Percentiles rank a stretch among this genome's conserved stretches.
Conservation (phyloP, 2,113 vertebrate genomes). For the Hemibagrus wyckioides region DNA sequence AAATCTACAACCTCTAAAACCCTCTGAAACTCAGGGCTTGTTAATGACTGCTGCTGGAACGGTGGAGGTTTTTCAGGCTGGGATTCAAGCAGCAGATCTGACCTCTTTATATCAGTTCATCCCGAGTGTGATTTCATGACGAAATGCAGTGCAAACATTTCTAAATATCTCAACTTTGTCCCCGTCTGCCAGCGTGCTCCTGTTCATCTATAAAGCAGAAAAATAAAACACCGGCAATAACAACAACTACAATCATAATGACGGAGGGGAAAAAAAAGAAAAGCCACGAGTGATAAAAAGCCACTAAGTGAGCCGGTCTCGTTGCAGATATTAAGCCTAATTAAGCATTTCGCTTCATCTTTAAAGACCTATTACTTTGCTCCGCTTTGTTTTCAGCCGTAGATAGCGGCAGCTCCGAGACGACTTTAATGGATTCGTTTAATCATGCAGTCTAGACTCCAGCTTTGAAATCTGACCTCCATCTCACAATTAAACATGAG, state of each 20-base stretch:
- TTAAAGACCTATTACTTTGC: conserved; percentile 32
- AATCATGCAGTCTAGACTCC: conserved; percentile 25
- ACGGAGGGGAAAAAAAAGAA: background rate
- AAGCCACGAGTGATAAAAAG: conserved; percentile 2
- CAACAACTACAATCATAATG: background rate
- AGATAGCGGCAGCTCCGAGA: conserved; percentile 5
- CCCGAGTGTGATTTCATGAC: background rate
- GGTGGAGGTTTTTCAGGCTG: background rate
- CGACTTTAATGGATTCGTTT: conserved; percentile 23
- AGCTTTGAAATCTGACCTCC: conserved; percentile 43
- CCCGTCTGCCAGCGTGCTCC: background rate
- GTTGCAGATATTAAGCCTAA: conserved; percentile 32
- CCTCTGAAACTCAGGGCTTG: background rate
- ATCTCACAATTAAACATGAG: conserved; percentile 27
- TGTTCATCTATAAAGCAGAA: background rate
- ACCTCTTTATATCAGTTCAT: conserved; percentile 5
- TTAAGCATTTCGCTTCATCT: conserved; percentile 44
- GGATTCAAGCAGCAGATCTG: background rate
- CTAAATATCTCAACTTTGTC: background rate
- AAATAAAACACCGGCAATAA: background rate
- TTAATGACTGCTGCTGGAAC: background rate
- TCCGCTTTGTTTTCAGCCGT: background rate
- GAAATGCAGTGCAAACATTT: background rate
- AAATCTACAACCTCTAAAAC: background rate
- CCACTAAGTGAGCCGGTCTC: conserved; percentile 16